Evolutionary conservation across 2,797 vertebrate species (phyloP).

Genomic region (Spinibarbus caldwelli): DNA sequence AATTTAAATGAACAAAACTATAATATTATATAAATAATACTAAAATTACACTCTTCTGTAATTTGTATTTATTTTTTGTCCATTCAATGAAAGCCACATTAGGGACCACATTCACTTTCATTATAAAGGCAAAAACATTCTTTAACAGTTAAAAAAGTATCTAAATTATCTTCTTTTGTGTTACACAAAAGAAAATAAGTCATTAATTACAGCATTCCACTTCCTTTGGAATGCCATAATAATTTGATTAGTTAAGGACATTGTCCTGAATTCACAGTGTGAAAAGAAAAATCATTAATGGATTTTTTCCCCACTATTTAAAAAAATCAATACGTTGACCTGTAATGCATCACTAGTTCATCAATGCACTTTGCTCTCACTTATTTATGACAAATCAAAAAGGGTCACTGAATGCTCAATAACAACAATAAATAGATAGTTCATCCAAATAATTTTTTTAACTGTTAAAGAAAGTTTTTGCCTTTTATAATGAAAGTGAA

Average conservation of each 20-base stretch:
- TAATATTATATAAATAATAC: neutral
- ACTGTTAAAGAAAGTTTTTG: no score
- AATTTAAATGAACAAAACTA: neutral
- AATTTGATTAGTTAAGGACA: neutral
- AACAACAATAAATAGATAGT: neutral
- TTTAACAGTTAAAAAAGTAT: neutral
- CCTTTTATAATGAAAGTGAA: no score
- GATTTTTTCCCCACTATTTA: neutral
- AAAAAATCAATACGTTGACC: neutral
- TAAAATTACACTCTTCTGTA: no score
- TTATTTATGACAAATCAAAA: neutral
- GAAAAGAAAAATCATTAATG: neutral
- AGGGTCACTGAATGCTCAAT: slow-evolving; percentile 1
- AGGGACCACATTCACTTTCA: no score
- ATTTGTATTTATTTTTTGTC: no score
- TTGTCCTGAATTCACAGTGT: neutral
- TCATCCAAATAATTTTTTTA: no score
- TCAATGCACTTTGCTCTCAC: neutral
- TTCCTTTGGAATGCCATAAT: neutral
- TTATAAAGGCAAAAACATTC: neutral
- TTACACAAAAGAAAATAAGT: neutral
- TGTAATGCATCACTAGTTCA: slow-evolving; percentile 11
- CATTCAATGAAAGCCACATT: neutral
- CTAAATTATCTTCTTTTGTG: neutral
- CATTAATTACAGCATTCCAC: neutral